Evolutionary conservation across 64 coral and sea anemone species (phyloP), one percentile per base, ranked within the genome.

Genomic region (Actinia equina): DNA sequence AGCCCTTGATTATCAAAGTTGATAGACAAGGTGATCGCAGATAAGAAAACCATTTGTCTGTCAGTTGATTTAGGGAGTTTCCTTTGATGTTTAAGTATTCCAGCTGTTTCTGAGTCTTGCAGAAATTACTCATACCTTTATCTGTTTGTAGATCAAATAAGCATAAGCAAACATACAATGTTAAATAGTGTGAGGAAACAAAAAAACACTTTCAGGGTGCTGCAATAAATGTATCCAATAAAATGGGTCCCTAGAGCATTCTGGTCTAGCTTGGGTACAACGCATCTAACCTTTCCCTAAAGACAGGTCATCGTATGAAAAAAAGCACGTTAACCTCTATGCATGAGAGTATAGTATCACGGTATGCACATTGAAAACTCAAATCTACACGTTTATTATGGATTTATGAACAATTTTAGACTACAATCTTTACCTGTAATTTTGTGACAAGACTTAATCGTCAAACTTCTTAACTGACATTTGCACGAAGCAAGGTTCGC

Each of bases 51-150:
- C 85, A 63, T 37, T 57, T 89, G 71, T 96, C 94, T 64, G 79
- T 96, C 6, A 93, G 44, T 12, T 85, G 69, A 61, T 91, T 67
- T 44, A 43, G 7, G 16, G 58, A 77, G 26, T 83, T 23, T 42
- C 78, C 78, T 86, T 88, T 93, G 4, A 96, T 46, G 30, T 84
- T 87, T 10, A 96, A 19, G 62, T 78, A 78, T 67, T 93, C 82
- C 81, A 96, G 77, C 1, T 59, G 79, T 52, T 60, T 77, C 84
- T 96, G 91, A 59, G 44, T 93, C 27, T 96, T 96, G 27, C 93
- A 65, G 44, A 96, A 85, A 43, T 80, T 65, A 44, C 56, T 84
- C 5, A 96, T 77, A 59, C 94, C 94, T 80, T 87, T 89, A 85
- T 96, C 94, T 96, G 84, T 27, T 87, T 62, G 58, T 23, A 86